Conservation (phyloP, 2,797 vertebrate genomes). For the Anabacerthia variegaticeps region DNA sequence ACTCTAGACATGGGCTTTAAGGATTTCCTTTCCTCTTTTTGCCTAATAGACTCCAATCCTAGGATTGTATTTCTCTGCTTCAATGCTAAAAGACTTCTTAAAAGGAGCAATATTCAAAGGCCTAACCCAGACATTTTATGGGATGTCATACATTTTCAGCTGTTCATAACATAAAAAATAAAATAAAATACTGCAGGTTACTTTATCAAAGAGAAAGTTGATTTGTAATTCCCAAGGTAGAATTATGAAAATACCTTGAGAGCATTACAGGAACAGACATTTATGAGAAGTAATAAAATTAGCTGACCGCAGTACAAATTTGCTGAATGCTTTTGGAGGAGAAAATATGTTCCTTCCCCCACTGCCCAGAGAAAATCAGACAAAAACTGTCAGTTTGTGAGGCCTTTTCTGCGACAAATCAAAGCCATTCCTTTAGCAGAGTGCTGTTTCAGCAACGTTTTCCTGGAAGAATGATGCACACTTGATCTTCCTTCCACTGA, state of each 20-base stretch:
- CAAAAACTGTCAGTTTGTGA: slow-evolving; percentile 15
- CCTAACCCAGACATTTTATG: slow-evolving; percentile 68
- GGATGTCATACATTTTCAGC: slow-evolving; percentile 69
- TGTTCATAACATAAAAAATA: slow-evolving; percentile 70
- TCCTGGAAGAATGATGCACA: background rate
- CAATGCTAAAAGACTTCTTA: slow-evolving; percentile 54
- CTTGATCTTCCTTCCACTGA: background rate
- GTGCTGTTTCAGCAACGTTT: background rate
- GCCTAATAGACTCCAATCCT: slow-evolving; percentile 61
- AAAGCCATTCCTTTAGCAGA: background rate
- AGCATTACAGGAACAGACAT: slow-evolving; percentile 69
- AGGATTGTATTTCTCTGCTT: slow-evolving; percentile 56
- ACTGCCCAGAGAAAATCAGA: slow-evolving; percentile 37
- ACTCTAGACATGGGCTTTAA: slow-evolving; percentile 52
- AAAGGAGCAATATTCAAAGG: slow-evolving; percentile 60
- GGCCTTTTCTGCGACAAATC: background rate
- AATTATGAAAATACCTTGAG: slow-evolving; percentile 71
- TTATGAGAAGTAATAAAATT: slow-evolving; percentile 74
- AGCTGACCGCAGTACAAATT: slow-evolving; percentile 71
- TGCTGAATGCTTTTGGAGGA: slow-evolving; percentile 61
- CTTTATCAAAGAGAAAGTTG: slow-evolving; percentile 70
- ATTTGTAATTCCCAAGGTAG: slow-evolving; percentile 68
- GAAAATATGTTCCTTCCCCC: slow-evolving; percentile 54
- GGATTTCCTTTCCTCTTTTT: slow-evolving; percentile 63
- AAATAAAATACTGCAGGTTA: slow-evolving; percentile 70